These are phyloP conservation scores for Chionis minor DNA, from an alignment of 2,113 vertebrate species.

Conservation along the genomic window DNA sequence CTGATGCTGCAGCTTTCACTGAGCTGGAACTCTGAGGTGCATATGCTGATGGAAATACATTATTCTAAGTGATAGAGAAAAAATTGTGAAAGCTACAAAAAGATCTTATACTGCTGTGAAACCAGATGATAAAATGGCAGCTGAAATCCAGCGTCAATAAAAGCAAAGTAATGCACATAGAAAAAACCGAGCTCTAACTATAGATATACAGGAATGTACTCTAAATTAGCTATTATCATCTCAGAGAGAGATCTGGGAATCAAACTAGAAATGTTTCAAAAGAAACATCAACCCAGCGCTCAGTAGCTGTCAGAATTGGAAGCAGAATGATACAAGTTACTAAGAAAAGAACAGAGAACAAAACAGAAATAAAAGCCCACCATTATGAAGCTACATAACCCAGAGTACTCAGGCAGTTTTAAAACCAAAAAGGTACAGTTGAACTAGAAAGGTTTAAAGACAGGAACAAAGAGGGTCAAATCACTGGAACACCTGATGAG, in stretches of 20 bases:
- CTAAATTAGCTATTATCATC: conserved; percentile 4
- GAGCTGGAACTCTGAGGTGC: neutral
- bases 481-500: neutral
- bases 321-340: neutral
- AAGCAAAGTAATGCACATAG: neutral
- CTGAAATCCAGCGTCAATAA: conserved; percentile 13
- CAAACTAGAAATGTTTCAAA: conserved; percentile 17
- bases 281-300: neutral
- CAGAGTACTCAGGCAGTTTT: neutral
- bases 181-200: neutral
- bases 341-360: conserved; percentile 25
- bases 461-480: neutral
- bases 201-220: neutral
- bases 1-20: neutral
- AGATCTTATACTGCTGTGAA: neutral
- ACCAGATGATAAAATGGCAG: neutral
- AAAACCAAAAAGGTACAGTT: neutral
- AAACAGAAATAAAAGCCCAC: neutral
- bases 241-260: conserved; percentile 8
- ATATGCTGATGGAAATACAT: neutral
- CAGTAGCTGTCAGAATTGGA: neutral
- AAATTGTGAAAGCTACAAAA: neutral
- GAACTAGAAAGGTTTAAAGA: neutral
- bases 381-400: neutral
- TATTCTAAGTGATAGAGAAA: neutral